Percentiles rank a stretch among this genome's conserved stretches.
Evolutionary conservation across 2,113 vertebrate species (phyloP).

Genomic region (cat (Felis catus)): DNA sequence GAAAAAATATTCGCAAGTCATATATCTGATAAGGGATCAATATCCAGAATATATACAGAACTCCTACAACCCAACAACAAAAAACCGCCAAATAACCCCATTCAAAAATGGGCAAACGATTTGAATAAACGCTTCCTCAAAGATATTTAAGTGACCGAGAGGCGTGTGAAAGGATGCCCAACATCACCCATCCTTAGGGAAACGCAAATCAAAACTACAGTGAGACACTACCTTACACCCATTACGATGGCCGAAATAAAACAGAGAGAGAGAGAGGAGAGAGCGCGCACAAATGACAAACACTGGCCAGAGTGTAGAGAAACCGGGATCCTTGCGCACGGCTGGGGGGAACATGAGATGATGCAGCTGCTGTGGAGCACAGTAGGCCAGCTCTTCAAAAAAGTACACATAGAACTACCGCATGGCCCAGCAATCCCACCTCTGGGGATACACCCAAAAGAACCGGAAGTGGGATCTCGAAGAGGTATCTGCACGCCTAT

Average conservation of each 20-base stretch:
- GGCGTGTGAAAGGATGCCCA: background rate
- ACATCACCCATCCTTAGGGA: background rate
- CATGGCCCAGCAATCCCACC: background rate
- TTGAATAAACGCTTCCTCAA: background rate
- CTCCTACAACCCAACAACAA: background rate
- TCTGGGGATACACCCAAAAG: background rate
- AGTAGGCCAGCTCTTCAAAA: background rate
- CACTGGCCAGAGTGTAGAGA: background rate
- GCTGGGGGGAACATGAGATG: background rate
- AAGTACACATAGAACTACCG: background rate
- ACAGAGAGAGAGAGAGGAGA: too few species aligned
- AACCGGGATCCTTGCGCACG: background rate
- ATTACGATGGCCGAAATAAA: background rate
- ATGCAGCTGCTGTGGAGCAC: background rate
- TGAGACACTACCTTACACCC: background rate
- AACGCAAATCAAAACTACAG: background rate
- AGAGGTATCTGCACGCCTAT: accelerated
- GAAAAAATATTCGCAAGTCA: background rate
- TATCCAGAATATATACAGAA: background rate
- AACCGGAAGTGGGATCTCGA: background rate
- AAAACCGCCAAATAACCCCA: background rate
- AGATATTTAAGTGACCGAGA: background rate
- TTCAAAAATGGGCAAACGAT: background rate
- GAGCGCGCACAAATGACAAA: too few species aligned
- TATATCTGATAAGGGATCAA: background rate